Conservation (phyloP, 2,797 vertebrate genomes). For the Characodon lateralis region DNA sequence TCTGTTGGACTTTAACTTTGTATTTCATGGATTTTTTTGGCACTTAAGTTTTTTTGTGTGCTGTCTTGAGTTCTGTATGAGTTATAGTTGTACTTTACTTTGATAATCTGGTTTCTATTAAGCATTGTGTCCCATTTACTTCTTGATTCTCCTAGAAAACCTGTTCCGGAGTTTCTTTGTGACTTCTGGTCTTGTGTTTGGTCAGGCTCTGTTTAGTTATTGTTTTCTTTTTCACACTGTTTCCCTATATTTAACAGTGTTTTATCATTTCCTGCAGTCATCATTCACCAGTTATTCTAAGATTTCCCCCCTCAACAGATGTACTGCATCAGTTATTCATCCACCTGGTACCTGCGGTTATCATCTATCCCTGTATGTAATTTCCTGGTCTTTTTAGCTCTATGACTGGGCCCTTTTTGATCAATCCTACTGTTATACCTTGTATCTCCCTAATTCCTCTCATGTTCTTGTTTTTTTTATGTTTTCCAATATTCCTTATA, state of each 20-base stretch:
- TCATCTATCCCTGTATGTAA: no score
- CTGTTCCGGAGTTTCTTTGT: background rate
- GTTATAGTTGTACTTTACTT: background rate
- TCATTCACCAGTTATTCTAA: no score
- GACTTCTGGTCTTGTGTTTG: no score
- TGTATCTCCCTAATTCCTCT: background rate
- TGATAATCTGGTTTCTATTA: background rate
- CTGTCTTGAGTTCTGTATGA: background rate
- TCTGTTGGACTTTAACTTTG: background rate
- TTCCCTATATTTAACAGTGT: no score
- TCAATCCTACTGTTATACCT: background rate
- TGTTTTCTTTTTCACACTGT: no score
- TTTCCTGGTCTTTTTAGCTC: no score
- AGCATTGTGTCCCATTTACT: background rate
- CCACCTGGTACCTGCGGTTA: no score
- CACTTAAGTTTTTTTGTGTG: background rate
- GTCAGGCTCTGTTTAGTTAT: no score
- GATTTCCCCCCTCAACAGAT: no score
- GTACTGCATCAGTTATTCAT: no score
- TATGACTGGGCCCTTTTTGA: no score
- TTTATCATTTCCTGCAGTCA: no score
- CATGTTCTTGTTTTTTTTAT: background rate
- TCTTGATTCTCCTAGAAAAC: background rate
- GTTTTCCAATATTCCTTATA: background rate
- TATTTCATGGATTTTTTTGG: background rate